Evolutionary conservation across 2,113 vertebrate genomes (phyloP).

Genomic region (Sclerurus mexicanus): DNA sequence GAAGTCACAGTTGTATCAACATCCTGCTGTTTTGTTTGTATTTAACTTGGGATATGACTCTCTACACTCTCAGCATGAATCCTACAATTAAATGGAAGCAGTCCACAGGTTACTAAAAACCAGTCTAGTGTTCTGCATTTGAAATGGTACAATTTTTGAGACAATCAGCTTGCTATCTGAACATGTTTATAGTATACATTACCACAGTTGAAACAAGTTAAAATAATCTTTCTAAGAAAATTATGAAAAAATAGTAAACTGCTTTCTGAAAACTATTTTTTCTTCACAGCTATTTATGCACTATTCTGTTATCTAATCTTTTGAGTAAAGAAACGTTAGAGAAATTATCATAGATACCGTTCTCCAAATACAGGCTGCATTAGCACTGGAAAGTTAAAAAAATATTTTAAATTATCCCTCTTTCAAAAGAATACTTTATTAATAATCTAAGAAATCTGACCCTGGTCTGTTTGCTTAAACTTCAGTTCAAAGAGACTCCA

Average conservation of each 20-base stretch:
- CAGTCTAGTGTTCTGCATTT: background rate
- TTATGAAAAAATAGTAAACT: background rate
- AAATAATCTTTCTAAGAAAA: background rate
- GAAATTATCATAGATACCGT: background rate
- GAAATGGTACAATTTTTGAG: background rate
- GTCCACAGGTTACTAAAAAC: constrained; percentile 53
- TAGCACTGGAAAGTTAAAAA: background rate
- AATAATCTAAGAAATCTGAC: background rate
- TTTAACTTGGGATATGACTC: constrained; percentile 73
- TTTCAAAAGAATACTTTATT: background rate
- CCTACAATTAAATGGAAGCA: constrained; percentile 68
- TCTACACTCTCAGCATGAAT: constrained; percentile 70
- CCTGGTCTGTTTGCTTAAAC: background rate
- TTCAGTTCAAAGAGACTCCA: background rate
- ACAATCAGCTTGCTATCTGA: constrained; percentile 10
- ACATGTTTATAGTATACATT: background rate
- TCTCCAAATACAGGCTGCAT: background rate
- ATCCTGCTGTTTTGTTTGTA: constrained; percentile 78
- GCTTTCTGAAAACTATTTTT: background rate
- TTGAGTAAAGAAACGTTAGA: background rate
- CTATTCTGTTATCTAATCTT: background rate
- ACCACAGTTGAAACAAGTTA: background rate
- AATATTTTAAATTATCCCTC: background rate
- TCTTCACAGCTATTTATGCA: background rate
- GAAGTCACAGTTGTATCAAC: constrained; percentile 77